These are phyloP conservation scores for Montipora sp. DNA, from an alignment of 64 coral and sea anemone genomes.

Conservation along the genomic window DNA sequence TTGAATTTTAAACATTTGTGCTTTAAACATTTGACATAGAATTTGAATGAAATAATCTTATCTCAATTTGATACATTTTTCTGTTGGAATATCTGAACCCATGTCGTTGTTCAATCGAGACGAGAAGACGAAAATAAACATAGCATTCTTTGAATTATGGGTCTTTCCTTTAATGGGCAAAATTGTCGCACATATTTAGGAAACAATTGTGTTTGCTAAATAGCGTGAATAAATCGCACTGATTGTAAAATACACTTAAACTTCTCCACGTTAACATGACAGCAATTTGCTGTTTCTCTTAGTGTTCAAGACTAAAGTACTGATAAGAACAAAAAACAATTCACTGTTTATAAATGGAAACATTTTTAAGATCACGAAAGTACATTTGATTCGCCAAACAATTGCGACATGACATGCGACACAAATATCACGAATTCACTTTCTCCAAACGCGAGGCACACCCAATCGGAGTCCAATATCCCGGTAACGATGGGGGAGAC, in stretches of 20 bases:
- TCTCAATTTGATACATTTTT: background rate
- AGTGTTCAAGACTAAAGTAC: background rate
- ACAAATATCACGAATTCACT: conserved; percentile 37
- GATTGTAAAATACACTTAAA: background rate
- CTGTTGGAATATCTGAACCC: background rate
- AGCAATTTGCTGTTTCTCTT: background rate
- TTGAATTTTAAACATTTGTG: background rate
- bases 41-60: background rate
- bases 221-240: background rate
- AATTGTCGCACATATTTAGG: background rate
- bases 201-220: conserved; percentile 3
- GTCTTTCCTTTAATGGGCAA: conserved; percentile 35
- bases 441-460: conserved; percentile 25
- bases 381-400: background rate
- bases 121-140: conserved; percentile 1
- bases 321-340: background rate
- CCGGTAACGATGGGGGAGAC: background rate
- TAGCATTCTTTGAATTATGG: background rate
- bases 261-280: background rate
- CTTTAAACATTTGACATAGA: background rate
- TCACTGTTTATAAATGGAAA: background rate
- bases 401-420: conserved; percentile 10
- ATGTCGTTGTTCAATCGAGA: background rate
- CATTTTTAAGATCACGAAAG: background rate
- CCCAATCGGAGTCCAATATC: conserved; percentile 10